Evolutionary conservation across 64 coral and sea anemone genomes (phyloP).

Genomic region (Montipora efflorescens): DNA sequence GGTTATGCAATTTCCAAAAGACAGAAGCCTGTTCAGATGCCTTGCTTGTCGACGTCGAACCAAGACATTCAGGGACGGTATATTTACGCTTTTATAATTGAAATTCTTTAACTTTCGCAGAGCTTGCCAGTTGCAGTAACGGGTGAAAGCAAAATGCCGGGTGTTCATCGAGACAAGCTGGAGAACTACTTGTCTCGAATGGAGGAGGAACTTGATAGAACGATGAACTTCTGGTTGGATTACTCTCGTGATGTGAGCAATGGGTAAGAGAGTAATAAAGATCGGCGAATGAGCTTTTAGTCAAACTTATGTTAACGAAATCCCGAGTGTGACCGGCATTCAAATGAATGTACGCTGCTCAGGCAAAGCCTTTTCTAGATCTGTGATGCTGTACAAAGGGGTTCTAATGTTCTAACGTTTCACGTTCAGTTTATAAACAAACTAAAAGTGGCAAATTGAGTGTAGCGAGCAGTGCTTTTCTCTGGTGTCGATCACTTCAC

Average conservation of each 20-base stretch:
- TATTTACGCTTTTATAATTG: too few relatives aligned
- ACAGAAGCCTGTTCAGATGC: too few relatives aligned
- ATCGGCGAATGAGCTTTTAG: background rate
- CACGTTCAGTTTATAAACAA: too few relatives aligned
- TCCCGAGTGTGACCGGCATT: too few relatives aligned
- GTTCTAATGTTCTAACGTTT: too few relatives aligned
- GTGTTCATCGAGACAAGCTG: conserved; percentile 31
- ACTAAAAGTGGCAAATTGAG: too few relatives aligned
- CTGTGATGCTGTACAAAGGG: background rate
- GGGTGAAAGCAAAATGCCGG: background rate
- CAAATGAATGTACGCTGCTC: background rate
- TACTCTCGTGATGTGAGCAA: conserved; percentile 79
- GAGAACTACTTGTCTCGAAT: conserved; percentile 71
- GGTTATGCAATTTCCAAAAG: too few relatives aligned
- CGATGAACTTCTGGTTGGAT: conserved; percentile 78
- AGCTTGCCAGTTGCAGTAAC: background rate
- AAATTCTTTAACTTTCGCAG: conserved; percentile 17
- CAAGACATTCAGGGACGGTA: too few relatives aligned
- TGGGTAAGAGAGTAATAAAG: conserved; percentile 53
- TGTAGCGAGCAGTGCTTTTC: too few relatives aligned
- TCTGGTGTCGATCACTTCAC: too few relatives aligned
- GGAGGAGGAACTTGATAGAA: conserved; percentile 82
- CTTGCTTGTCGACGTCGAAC: too few relatives aligned
- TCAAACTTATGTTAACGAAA: background rate
- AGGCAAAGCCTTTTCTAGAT: too few relatives aligned